Base-by-base conservation (phyloP, 2,113 vertebrate genomes). In the Piaya cayana region DNA sequence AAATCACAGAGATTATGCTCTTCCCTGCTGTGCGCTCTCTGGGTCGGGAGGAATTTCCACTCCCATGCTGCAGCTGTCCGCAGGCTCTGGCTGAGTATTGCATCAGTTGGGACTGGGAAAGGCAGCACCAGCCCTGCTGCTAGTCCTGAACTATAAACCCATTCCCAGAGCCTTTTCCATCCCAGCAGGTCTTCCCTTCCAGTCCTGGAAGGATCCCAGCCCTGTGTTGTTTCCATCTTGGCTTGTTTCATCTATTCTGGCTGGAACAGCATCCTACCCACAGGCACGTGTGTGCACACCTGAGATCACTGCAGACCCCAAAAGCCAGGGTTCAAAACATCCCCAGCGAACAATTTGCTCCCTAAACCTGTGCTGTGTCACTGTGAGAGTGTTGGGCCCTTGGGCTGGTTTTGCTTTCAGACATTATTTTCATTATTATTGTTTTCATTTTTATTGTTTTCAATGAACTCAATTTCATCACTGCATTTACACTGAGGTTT, bases 1-100 rank as follows among this genome's bases (percentile, higher is more conserved):
- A 96, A 96, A 96, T 97, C 96, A 96, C 62, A 69, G 82, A 82
- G 90, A 95, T 93, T 92, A 95, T 60, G 85, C 90, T 68, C 88
- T 94, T 95, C 90, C 95, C 94, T 2, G 93, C 95, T 96, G 95
- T 32, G 95, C 25, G 18, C 58, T 49, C 90, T 58, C 67, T 6
- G 87, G 78, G 75, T 74, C 43, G 7, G 86, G n/a, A 97, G 95
- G 96, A 96, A 96, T 97, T 97, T 90, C 84, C 93, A 59, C 65
- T 87, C 78, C 93, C 17, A 69, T 21, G 83, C 69, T 2, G 15
- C 96, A 96, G 96, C 96, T 95, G 95, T 88, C 82, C 22, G 0
- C 0, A 1, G 55, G 67, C 90, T 60, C 42, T 2, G 21, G 22
- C 71, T 68, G 88, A n/a, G 26, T 22, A 79, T 75, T 91, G 88